These are phyloP conservation scores for Colinus virginianus DNA, from an alignment of 2,113 vertebrate species.

Conservation along the genomic window DNA sequence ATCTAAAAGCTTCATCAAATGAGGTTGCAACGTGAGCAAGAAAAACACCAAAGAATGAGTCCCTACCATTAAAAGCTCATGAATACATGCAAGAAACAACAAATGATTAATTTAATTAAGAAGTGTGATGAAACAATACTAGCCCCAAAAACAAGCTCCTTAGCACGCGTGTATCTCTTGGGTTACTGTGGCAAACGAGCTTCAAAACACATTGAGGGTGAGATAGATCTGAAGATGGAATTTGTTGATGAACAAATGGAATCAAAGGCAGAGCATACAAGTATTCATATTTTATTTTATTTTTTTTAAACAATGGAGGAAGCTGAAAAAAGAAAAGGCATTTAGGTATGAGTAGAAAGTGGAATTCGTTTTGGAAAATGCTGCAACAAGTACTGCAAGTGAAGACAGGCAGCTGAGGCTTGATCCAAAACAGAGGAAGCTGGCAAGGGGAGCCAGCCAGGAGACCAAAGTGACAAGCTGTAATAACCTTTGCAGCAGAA, in stretches of 20 bases:
- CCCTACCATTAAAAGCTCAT: not conserved
- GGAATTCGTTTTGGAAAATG: not conserved
- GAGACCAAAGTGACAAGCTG: not conserved
- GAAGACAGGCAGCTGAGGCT: constrained; percentile 1
- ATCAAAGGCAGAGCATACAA: not conserved
- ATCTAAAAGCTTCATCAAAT: not conserved
- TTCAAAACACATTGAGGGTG: not conserved
- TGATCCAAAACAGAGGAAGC: not conserved
- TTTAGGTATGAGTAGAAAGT: not conserved
- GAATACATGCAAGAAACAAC: not conserved
- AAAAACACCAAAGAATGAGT: not conserved
- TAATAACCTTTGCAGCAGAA: not conserved
- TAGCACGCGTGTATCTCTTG: not conserved
- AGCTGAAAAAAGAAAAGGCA: not conserved
- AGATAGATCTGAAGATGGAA: not conserved
- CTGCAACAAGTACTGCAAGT: not conserved
- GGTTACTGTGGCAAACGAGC: not conserved
- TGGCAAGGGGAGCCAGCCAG: not conserved
- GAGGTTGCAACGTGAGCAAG: not conserved
- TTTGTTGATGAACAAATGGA: not conserved
- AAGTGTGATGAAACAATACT: not conserved
- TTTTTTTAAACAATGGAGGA: not conserved
- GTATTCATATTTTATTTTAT: accelerated
- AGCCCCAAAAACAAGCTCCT: not conserved
- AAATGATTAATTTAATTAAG: not conserved